Percentiles rank a stretch among this genome's conserved stretches.
Evolutionary conservation across 2,797 vertebrate species (phyloP).

Genomic region (Zalophus californianus): DNA sequence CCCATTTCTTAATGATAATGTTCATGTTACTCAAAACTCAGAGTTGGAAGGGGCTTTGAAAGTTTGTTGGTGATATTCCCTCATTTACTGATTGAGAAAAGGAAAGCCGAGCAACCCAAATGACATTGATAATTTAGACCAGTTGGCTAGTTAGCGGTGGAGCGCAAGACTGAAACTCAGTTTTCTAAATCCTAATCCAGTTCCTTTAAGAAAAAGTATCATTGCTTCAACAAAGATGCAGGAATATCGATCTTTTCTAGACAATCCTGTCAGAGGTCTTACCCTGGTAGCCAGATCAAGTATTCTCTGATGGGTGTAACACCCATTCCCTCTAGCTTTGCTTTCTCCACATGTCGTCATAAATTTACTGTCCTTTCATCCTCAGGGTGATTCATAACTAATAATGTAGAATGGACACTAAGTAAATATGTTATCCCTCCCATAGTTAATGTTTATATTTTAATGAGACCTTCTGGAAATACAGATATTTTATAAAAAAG

Average conservation of each 20-base stretch:
- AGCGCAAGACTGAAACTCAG: not conserved
- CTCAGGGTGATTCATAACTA: not conserved
- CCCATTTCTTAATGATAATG: conserved; percentile 18
- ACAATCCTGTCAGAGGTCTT: not conserved
- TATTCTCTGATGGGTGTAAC: not conserved
- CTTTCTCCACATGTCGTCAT: not conserved
- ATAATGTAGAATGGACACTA: not conserved
- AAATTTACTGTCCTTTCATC: not conserved
- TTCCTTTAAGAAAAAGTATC: not conserved
- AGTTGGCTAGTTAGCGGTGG: not conserved
- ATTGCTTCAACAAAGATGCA: not conserved
- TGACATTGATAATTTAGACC: not conserved
- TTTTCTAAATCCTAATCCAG: not conserved
- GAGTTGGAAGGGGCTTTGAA: not conserved
- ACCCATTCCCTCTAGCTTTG: not conserved
- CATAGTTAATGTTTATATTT: not conserved
- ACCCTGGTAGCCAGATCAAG: not conserved
- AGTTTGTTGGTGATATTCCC: not conserved
- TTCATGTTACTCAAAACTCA: not conserved
- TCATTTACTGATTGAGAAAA: not conserved
- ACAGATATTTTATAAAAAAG: conserved; percentile 8
- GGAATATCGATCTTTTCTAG: not conserved
- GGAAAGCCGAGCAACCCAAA: not conserved
- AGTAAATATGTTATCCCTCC: not conserved
- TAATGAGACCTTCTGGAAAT: not conserved